phyloP scores from a whole-genome alignment of 1,140 invertebrate genomes.

The Pteromalus puparum region DNA sequence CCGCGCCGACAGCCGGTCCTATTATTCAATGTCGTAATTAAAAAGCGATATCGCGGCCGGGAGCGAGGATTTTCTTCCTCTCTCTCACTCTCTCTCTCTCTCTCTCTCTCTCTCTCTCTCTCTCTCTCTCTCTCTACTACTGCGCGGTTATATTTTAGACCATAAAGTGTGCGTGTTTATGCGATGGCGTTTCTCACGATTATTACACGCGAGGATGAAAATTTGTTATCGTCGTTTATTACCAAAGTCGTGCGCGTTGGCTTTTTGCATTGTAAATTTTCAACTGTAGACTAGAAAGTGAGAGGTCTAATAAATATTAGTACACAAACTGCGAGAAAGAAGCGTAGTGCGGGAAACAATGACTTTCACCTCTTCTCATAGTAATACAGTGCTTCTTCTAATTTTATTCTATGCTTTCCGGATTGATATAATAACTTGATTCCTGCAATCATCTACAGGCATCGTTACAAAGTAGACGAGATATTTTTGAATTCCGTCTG shows the following conservation, averaged over 20 bases:
- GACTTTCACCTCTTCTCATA: neutral
- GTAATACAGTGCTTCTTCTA: neutral
- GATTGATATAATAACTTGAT: slow-evolving; percentile 5
- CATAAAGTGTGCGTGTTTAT: neutral
- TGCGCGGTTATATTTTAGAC: too few species aligned
- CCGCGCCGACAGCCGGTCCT: neutral
- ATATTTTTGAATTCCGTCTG: too few species aligned
- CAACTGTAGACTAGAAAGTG: neutral
- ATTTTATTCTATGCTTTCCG: neutral
- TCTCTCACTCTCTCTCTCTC: too few species aligned
- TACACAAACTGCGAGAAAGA: neutral
- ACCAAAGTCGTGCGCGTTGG: neutral
- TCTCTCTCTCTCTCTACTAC: too few species aligned
- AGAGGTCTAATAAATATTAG: neutral
- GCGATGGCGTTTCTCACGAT: neutral
- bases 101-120: too few species aligned
- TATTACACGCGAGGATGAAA: neutral
- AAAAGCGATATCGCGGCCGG: neutral
- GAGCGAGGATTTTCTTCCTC: neutral
- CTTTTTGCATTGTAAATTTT: slow-evolving; percentile 1
- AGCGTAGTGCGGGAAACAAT: neutral
- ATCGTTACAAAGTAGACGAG: neutral
- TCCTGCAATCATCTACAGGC: neutral
- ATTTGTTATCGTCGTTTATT: slow-evolving; percentile 1
- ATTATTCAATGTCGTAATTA: neutral